Evolutionary conservation across 2,113 vertebrate genomes (phyloP), one percentile per base, ranked within the genome.

Genomic region (Melanocharis versteri): DNA sequence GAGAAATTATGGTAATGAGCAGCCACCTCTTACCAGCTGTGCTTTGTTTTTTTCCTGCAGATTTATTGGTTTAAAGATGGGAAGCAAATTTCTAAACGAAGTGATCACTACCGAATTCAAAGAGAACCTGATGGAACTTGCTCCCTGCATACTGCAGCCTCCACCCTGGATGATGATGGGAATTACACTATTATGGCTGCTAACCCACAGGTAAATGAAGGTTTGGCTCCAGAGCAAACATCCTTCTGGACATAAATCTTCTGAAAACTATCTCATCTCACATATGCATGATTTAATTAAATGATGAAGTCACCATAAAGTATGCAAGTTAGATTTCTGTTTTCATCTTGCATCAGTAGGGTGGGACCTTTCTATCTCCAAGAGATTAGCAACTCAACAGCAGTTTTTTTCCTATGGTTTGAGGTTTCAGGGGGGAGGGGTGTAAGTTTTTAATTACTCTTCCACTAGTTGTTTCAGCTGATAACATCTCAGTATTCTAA

Each of bases 1-100:
- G 75, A 66, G 79, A 64, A 86, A 81, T 27, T 4, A 28, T 61
- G 71, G 47, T 44, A 54, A 9, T 24, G 79, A 76, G 54, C 71
- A 53, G 51, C 40, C 42, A 17, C 70, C 58, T 73, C 87, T 95
- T 62, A 88, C 20, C 47, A 69, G 15, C 73, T 20, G 1, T 53
- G 23, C 66, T 77, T 66, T 87, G 47, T 51, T 94, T 93, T 53
- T 47, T 71, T 56, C 72, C 69, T 47, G 10, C 96, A 99, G 99
- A 98, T 99, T 71, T 99, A 99, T 97, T 99, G 99, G 99, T 99
- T 99, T 96, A 99, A 99, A 97, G 99, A 99, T 47, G 99, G 99
- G n/a, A 99, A 99, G 95, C 99, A 99, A 97, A 99, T 99, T 97
- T 99, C 99, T 44, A 99, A 99, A 93, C 98, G 98, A 96, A 99